Evolutionary conservation across 35 echinoderm and acorn worm species (phyloP), one percentile per base, ranked within the genome.

Genomic region (Ophiothrix spiculata): DNA sequence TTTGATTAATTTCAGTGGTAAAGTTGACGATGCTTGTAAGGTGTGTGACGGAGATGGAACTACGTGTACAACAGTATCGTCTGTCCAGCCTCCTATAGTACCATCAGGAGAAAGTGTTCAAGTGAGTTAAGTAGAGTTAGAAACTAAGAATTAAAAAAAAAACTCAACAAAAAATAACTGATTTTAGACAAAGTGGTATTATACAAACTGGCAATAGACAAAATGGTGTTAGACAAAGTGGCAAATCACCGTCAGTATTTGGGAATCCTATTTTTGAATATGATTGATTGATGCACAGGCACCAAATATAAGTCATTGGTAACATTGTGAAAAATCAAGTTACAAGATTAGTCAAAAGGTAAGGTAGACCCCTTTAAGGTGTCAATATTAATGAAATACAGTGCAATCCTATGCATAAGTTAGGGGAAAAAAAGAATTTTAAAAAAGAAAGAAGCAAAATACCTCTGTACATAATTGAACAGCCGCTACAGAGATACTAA

Each of bases 31-130:
- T 42, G 89, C 89, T 28, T 95, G 93, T 82, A 86, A 78, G 76
- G 94, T 86, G 1, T 92, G 90, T 36, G 83, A 69, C 21, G 94
- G 90, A 19, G 63, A 33, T 40, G 94, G 90, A 21, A 89, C 82
- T 17, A 78, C 60, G 0, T 97, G 94, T 33, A 41, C 89, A 14
- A 80, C 35, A 8, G 73, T 97, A 19, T 83, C 35, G 1, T 40
- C 37, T 29, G 34, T 95, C 35, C 17, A 25, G 13, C 84, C 80
- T 6, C 69, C 35, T 3, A 40, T 90, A 11, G 82, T 90, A 39
- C 79, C 83, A 38, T 84, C 78, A 4, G 38, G 75, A 13, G 37
- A 76, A 4, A 29, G 87, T 33, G 69, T 56, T 35, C 63, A 87
- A 85, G 90, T 92, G 40, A 35, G 35, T 49, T 21, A 40, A 37